Base-by-base conservation (phyloP, 2,113 vertebrate species). In the Acanthochromis polyacanthus region DNA sequence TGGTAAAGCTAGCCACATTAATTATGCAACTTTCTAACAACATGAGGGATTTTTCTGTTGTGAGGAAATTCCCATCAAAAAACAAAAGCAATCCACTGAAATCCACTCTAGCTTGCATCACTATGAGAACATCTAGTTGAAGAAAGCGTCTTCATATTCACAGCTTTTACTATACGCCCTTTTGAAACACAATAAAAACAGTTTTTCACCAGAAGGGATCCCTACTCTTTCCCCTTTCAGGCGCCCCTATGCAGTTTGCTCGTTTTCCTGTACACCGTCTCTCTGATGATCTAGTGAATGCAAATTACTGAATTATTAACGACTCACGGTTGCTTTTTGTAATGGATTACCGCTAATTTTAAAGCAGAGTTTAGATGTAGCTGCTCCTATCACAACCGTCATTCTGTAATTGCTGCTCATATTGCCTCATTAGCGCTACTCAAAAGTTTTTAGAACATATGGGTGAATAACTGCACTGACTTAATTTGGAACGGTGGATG, bases 401-500 rank as follows among this genome's bases (percentile, higher is more conserved):
- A 62, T 60, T 50, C 59, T 74, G 63, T 81, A 75, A 79, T 73
- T 85, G 79, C 81, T 68, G 75, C 46, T 57, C 9, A 3, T 67
- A 65, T 63, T 61, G 68, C 62, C 80, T 82, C 71, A 85, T 87
- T 81, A 82, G 48, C 5, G 38, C 40, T 23, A 12, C 51, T 79
- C 32, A 57, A 55, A 83, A 61, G 71, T 81, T 81, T 77, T 77
- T 3, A 16, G 40, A 80, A 55, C 75, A 78, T 75, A 67, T 77
- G 71, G 78, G 19, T 65, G 65, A 81, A 56, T 60, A 75, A 66
- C 38, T 64, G 67, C 16, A 23, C 58, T 45, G 66, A 50, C 58
- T 86, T 79, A 75, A 64, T 82, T 85, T 64, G 82, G 74, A 86
- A 32, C 8, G 5, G 17, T 36, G 56, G 32, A 56, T 85, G 45